Conservation (phyloP, 2,888 invertebrate species). For the Balanococcus diminutus region DNA sequence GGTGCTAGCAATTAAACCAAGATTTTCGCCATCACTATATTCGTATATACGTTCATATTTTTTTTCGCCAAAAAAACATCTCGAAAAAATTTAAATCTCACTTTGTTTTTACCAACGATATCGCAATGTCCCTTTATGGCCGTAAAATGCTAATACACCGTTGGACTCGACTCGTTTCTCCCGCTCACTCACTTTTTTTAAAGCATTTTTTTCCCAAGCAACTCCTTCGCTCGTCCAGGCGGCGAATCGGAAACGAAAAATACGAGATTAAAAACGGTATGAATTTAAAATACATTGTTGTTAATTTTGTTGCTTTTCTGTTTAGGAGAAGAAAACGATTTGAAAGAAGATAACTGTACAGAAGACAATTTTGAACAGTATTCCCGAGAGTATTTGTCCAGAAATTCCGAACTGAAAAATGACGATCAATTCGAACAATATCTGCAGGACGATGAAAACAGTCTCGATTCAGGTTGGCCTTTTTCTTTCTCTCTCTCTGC, state of each 20-base stretch:
- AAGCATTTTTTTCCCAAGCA: not conserved
- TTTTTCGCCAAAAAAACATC: constrained; percentile 2
- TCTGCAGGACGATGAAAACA: constrained; percentile 49
- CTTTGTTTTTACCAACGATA: not conserved
- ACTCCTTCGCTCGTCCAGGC: not conserved
- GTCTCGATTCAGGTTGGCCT: constrained; percentile 44
- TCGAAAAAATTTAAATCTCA: constrained; percentile 1
- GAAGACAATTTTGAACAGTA: constrained; percentile 50
- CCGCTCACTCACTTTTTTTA: not conserved
- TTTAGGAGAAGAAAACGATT: constrained; percentile 49
- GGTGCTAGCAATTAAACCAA: not conserved
- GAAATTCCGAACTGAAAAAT: constrained; percentile 49
- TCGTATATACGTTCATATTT: not conserved
- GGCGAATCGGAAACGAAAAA: not conserved
- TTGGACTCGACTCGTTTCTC: not conserved
- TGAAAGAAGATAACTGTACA: constrained; percentile 48
- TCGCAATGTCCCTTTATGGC: constrained; percentile 27
- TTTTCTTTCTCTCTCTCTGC: not conserved
- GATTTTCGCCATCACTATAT: not conserved
- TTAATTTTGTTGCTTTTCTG: constrained; percentile 5
- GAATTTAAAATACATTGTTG: constrained; percentile 41
- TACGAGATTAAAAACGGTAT: constrained; percentile 12
- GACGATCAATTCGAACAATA: constrained; percentile 47
- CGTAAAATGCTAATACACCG: constrained; percentile 17
- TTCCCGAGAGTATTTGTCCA: constrained; percentile 45